Conservation (phyloP, 2,797 vertebrate genomes). For the Channa striata region DNA sequence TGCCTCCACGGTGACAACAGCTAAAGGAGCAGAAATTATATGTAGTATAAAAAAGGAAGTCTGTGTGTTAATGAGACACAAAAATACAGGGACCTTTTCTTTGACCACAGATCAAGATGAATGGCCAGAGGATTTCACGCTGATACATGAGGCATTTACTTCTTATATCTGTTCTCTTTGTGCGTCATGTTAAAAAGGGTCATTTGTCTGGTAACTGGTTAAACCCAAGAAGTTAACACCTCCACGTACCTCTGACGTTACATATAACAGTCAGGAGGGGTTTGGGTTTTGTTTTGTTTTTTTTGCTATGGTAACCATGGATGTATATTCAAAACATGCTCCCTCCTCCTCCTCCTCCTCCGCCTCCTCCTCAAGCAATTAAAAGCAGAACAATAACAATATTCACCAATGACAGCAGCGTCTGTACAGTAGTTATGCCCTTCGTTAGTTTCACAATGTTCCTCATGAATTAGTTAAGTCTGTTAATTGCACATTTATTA, state of each 20-base stretch:
- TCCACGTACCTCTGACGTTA: conserved; percentile 76
- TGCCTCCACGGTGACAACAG: conserved; percentile 48
- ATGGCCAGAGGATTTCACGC: conserved; percentile 51
- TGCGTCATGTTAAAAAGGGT: conserved; percentile 63
- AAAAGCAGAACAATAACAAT: conserved; percentile 84
- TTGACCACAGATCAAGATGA: conserved; percentile 61
- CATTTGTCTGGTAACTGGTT: conserved; percentile 73
- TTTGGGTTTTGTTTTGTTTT: conserved; percentile 70
- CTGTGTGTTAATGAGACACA: conserved; percentile 59
- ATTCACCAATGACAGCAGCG: conserved; percentile 74
- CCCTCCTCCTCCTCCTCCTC: conserved; percentile 57
- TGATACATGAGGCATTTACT: conserved; percentile 43
- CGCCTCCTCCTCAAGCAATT: conserved; percentile 73
- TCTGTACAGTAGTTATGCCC: conserved; percentile 81
- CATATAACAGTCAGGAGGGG: conserved; percentile 75
- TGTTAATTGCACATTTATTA: conserved; percentile 83
- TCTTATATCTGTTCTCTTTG: conserved; percentile 60
- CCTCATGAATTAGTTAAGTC: conserved; percentile 86
- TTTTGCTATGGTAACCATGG: conserved; percentile 81
- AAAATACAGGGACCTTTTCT: conserved; percentile 53
- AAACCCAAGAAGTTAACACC: conserved; percentile 77
- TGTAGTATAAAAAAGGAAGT: conserved; percentile 7
- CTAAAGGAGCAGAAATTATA: conserved; percentile 40
- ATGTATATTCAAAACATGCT: conserved; percentile 80
- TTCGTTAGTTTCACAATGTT: conserved; percentile 81